Percentiles rank a stretch among this genome's conserved stretches.
Evolutionary conservation across 2,888 invertebrate species (phyloP).

Genomic region (Thera britannica): DNA sequence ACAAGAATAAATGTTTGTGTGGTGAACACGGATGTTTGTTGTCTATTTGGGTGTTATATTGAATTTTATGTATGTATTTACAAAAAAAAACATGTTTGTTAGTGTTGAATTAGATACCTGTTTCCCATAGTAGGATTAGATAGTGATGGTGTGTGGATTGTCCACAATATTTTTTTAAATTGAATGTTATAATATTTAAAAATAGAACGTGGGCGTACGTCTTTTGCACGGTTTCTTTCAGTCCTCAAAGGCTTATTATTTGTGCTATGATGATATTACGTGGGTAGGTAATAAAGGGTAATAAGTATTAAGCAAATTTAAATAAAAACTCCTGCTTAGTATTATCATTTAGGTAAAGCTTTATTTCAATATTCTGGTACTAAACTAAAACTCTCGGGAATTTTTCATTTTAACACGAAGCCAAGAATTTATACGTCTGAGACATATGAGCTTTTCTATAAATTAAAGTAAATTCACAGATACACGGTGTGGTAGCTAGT

Average conservation of each 20-base stretch:
- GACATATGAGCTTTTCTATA: constrained; percentile 21
- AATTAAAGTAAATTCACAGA: constrained; percentile 19
- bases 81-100: no score
- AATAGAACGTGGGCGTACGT: not conserved
- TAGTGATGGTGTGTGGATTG: no score
- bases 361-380: constrained; percentile 14
- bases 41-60: no score
- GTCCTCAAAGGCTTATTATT: not conserved
- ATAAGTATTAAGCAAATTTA: no score
- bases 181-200: not conserved
- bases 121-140: no score
- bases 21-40: no score
- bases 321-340: no score
- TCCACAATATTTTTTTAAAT: no score
- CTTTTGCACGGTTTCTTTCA: not conserved
- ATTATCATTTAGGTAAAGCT: no score
- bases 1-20: no score
- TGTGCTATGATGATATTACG: not conserved
- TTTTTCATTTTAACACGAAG: constrained; percentile 34
- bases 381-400: constrained; percentile 11
- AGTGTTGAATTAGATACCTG: no score
- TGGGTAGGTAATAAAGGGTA: not conserved
- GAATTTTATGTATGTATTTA: no score
- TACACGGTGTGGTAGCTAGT: not conserved
- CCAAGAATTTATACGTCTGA: constrained; percentile 17